Evolutionary conservation across 2,797 vertebrate genomes (phyloP), one percentile per base, ranked within the genome.

Genomic region (Morelia viridis): DNA sequence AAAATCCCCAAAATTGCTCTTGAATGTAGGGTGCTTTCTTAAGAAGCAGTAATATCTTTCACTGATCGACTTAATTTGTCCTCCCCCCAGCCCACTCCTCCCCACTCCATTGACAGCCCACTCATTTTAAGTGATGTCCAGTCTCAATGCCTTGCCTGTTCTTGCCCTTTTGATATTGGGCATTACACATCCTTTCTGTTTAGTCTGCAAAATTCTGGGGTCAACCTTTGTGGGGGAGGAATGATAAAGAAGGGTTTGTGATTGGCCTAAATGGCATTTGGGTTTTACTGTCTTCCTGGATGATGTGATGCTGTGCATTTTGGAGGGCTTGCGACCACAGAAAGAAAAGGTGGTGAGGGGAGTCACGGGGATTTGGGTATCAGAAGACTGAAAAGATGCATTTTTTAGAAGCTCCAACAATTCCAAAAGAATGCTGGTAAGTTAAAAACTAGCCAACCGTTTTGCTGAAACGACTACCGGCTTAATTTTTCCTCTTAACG

Each of bases 131-230:
- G 92, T 87, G 24, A 87, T 35, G 15, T 90, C 50, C 46, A 0
- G 11, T 87, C 68, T 88, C 92, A 90, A 87, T 87, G 46, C 85
- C 85, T 50, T n/a, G 17, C 57, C 92, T 90, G 89, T 87, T 56
- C 68, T 46, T 28, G 10, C 68, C 62, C 80, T 50, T 26, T 93
- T 84, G 17, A 46, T 88, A 10, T 90, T 88, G 68, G 53, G 90
- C 35, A 76, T 90, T 76, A 90, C 87, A 11, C 83, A 94, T 80
- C 90, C 57, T 86, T 92, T 92, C 68, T 87, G 68, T 92, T 92
- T 92, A 94, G 88, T 91, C 92, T 61, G 85, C 76, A 57, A 22
- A 88, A 35, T 87, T 88, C 76, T 46, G 26, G 57, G 86, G 89
- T 76, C 80, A 91, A 62, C 86, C 91, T 90, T 24, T 41, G 76